Conservation (phyloP, 2,797 vertebrate species). For the Todus mexicanus region DNA sequence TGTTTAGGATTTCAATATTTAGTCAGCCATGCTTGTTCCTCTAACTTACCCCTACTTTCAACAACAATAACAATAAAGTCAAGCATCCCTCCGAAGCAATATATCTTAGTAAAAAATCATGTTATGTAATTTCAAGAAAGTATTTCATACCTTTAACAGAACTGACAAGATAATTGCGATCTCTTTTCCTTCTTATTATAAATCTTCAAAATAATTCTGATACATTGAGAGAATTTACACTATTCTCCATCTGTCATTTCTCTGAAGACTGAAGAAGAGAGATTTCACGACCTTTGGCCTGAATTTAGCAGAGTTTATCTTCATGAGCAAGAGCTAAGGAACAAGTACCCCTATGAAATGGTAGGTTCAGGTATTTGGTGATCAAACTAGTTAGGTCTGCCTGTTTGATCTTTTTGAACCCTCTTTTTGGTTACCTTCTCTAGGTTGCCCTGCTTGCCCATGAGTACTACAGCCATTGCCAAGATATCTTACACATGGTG, state of each 20-base stretch:
- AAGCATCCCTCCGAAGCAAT: neutral
- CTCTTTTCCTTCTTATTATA: neutral
- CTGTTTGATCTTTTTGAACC: neutral
- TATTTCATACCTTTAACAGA: neutral
- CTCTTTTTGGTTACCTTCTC: neutral
- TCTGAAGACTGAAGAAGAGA: constrained; percentile 27
- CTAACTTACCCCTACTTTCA: neutral
- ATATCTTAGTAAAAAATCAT: neutral
- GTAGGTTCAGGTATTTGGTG: neutral
- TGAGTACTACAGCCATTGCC: constrained; percentile 68
- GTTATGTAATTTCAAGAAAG: neutral
- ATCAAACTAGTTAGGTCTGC: neutral
- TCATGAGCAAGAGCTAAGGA: constrained; percentile 61
- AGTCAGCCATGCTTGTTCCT: neutral
- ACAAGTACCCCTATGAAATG: constrained; percentile 44
- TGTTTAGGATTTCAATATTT: neutral
- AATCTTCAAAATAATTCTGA: constrained; percentile 10
- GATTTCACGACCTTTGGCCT: neutral
- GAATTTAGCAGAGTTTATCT: constrained; percentile 55
- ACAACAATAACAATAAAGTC: neutral
- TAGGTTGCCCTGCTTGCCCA: constrained; percentile 60
- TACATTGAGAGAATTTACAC: constrained; percentile 1
- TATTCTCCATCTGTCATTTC: constrained; percentile 38
- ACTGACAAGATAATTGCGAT: neutral
- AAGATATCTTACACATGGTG: constrained; percentile 62